These are phyloP conservation scores for Sebastes melanostomus DNA, from an alignment of 2,797 vertebrate genomes.

Conservation along the genomic window DNA sequence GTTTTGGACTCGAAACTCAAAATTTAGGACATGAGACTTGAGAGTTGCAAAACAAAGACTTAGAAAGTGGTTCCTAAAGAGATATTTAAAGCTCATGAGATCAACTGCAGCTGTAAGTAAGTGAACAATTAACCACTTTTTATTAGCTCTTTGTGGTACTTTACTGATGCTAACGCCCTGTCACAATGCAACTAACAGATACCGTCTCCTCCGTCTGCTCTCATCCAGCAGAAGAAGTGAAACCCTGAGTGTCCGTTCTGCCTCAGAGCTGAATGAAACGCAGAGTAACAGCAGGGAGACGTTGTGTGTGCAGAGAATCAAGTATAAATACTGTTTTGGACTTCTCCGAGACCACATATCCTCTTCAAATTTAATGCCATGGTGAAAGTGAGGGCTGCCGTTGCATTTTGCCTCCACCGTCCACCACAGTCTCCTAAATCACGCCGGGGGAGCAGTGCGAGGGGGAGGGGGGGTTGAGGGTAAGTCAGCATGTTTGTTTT, in stretches of 20 bases:
- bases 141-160: background rate
- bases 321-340: conserved; percentile 14
- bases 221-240: background rate
- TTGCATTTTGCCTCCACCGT: conserved; percentile 16
- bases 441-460: background rate
- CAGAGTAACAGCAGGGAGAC: background rate
- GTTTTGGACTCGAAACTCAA: no score
- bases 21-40: no score
- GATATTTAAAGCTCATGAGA: background rate
- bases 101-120: background rate
- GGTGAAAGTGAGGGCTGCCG: conserved; percentile 2
- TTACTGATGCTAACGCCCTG: background rate
- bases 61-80: background rate
- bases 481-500: conserved; percentile 53
- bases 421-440: conserved; percentile 43
- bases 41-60: no score
- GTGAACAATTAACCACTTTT: background rate
- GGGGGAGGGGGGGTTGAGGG: background rate
- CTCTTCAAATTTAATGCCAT: conserved; percentile 27
- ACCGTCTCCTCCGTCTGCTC: background rate
- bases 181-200: background rate
- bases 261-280: background rate
- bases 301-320: background rate
- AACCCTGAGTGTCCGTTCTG: background rate
- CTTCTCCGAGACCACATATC: conserved; percentile 1